These are phyloP conservation scores for Taenaris catops DNA, from an alignment of 2,888 invertebrate genomes.

Conservation along the genomic window DNA sequence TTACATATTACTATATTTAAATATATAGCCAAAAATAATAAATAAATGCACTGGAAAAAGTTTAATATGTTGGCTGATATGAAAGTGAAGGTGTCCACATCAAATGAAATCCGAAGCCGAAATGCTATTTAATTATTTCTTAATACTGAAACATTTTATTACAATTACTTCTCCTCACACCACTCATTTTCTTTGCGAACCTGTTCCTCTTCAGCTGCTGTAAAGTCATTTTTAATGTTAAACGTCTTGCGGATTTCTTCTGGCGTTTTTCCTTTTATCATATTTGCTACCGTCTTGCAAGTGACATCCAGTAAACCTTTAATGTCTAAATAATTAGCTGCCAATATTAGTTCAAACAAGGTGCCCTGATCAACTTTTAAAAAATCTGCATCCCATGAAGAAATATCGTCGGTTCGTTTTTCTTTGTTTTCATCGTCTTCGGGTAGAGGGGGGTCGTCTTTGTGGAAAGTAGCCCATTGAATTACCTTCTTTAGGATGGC, in stretches of 20 bases:
- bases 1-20: too few relatives aligned
- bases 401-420: conserved; percentile 99
- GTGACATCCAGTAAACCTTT: conserved; percentile 97
- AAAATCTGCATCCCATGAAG: conserved; percentile 99
- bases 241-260: conserved; percentile 98
- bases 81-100: background rate
- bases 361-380: conserved; percentile 99
- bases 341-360: conserved; percentile 96
- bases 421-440: conserved; percentile 99
- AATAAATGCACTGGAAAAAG: too few relatives aligned
- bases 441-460: conserved; percentile 96
- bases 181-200: conserved; percentile 98
- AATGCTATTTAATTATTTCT: conserved; percentile 1
- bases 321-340: conserved; percentile 98
- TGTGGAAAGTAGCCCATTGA: conserved; percentile 96
- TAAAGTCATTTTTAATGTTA: conserved; percentile 98
- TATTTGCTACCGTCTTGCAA: conserved; percentile 98
- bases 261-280: conserved; percentile 99
- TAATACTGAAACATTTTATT: background rate
- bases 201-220: conserved; percentile 97
- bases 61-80: background rate
- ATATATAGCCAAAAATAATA: too few relatives aligned
- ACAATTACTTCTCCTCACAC: conserved; percentile 91
- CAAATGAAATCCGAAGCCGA: conserved; percentile 1
- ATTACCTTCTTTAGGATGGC: conserved; percentile 97